A percentile compares a stretch with the other conserved stretches of the same genome.
phyloP scores from a whole-genome alignment of 2,113 vertebrate genomes.

The Amphilophus citrinellus region DNA sequence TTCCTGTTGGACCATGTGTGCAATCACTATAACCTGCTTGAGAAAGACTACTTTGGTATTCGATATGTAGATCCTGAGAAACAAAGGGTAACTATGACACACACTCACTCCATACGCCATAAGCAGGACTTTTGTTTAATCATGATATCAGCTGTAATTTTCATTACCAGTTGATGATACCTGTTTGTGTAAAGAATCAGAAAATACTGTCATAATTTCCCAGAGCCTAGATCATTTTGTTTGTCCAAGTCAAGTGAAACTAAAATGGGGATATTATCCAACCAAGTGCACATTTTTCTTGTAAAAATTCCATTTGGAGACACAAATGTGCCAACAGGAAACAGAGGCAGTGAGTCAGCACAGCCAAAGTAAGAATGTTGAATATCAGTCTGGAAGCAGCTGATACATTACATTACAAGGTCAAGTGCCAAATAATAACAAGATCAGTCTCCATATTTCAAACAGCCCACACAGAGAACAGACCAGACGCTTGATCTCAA shows the following conservation, averaged over 20 bases:
- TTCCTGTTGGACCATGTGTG: conserved; percentile 97
- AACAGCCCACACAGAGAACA: conserved; percentile 42
- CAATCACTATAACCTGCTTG: conserved; percentile 97
- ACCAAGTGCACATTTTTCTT: background rate
- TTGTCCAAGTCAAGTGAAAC: conserved; percentile 1
- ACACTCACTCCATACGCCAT: background rate
- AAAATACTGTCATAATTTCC: background rate
- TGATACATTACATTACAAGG: conserved; percentile 22
- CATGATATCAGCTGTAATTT: background rate
- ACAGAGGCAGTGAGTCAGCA: conserved; percentile 24
- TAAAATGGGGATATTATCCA: background rate
- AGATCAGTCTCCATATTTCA: conserved; percentile 46
- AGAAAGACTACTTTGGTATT: conserved; percentile 99
- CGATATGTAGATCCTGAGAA: conserved; percentile 97
- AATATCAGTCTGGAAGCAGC: conserved; percentile 28
- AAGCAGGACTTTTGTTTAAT: background rate
- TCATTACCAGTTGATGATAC: background rate
- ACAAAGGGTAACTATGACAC: conserved; percentile 86
- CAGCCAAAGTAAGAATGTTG: background rate
- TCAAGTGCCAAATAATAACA: conserved; percentile 48
- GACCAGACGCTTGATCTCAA: conserved; percentile 16
- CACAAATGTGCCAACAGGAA: background rate
- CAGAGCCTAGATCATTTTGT: background rate
- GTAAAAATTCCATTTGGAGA: background rate
- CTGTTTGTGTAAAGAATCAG: background rate